phyloP scores from a whole-genome alignment of 2,888 invertebrate genomes.

The Drosophila rubida region DNA sequence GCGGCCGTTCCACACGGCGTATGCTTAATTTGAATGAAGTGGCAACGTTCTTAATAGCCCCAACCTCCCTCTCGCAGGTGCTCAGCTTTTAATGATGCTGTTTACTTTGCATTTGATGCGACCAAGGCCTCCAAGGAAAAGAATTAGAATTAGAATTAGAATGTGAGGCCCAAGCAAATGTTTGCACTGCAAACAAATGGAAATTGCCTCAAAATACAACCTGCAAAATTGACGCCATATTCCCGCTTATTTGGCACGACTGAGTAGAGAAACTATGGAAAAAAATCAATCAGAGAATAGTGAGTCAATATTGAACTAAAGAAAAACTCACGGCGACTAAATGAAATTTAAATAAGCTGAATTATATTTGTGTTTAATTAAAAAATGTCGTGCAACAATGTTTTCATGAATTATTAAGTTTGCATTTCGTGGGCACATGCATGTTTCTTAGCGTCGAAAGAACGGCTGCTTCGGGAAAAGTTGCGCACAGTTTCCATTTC shows the following conservation, averaged over 20 bases:
- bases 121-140: slow-evolving; percentile 42
- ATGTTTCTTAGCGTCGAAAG: neutral
- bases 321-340: too few species aligned
- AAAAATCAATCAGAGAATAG: neutral
- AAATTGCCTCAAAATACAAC: slow-evolving; percentile 45
- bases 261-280: too few species aligned
- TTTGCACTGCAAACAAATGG: slow-evolving; percentile 48
- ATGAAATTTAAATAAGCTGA: neutral
- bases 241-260: neutral
- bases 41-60: slow-evolving; percentile 70
- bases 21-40: slow-evolving; percentile 77
- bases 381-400: neutral
- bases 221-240: slow-evolving; percentile 27
- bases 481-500: slow-evolving; percentile 9
- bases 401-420: neutral
- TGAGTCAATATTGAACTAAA: slow-evolving; percentile 2
- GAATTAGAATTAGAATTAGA: slow-evolving; percentile 47
- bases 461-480: neutral
- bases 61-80: slow-evolving; percentile 35
- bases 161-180: slow-evolving; percentile 38
- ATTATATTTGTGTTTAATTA: neutral
- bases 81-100: slow-evolving; percentile 64
- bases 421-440: neutral
- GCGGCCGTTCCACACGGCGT: slow-evolving; percentile 54
- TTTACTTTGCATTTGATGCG: slow-evolving; percentile 68